These are phyloP conservation scores for Xiphophorus couchianus DNA, from an alignment of 2,113 vertebrate species.

Conservation along the genomic window DNA sequence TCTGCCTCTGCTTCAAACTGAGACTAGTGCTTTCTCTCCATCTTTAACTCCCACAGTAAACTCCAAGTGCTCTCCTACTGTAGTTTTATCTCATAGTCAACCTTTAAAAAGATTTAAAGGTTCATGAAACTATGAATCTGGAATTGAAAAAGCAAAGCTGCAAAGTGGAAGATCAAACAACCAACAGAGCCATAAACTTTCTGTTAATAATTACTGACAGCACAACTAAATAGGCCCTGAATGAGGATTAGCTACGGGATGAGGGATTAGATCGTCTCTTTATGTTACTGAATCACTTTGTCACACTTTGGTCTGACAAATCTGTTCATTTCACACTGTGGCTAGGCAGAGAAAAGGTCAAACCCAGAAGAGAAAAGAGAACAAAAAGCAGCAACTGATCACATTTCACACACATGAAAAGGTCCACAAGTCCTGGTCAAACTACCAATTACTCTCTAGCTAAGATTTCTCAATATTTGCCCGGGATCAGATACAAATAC, in stretches of 20 bases:
- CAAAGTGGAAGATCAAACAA: constrained; percentile 16
- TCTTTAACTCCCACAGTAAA: constrained; percentile 19
- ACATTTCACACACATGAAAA: too few relatives aligned
- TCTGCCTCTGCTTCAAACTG: constrained; percentile 12
- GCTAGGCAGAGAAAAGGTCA: constrained; percentile 1
- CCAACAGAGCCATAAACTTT: constrained; percentile 11
- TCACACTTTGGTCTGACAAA: constrained; percentile 7
- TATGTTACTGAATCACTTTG: background rate
- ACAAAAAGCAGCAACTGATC: background rate
- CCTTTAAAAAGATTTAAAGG: background rate
- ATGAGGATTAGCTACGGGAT: constrained; percentile 13
- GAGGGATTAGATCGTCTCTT: background rate
- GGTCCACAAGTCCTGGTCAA: too few relatives aligned
- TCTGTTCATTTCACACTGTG: constrained; percentile 8
- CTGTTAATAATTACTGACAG: constrained; percentile 24
- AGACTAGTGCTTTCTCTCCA: constrained; percentile 5
- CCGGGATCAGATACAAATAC: too few relatives aligned
- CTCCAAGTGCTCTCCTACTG: constrained; percentile 6
- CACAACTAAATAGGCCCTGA: background rate
- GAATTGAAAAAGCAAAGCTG: background rate
- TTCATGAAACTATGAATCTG: background rate
- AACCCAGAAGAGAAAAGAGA: background rate
- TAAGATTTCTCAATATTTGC: too few relatives aligned
- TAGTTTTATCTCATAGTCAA: constrained; percentile 12
- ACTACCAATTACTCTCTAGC: too few relatives aligned